phyloP scores from a whole-genome alignment of 2,113 vertebrate genomes.

The Ovis canadensis region DNA sequence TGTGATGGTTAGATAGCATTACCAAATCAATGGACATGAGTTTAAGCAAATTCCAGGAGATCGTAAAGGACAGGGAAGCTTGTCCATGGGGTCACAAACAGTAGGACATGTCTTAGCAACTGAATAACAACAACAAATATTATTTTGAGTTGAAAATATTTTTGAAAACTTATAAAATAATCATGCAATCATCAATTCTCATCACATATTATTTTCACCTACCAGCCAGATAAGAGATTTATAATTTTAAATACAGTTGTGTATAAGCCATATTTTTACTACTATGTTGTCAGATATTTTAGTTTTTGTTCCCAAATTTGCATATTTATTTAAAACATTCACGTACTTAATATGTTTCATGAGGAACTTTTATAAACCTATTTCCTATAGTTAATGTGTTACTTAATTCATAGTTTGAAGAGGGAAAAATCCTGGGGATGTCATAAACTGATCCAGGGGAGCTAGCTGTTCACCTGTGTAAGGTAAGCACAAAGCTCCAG shows the following conservation, averaged over 20 bases:
- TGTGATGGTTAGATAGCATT: background rate
- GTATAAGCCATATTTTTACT: background rate
- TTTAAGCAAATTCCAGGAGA: background rate
- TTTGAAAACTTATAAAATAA: background rate
- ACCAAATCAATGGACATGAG: background rate
- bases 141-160: background rate
- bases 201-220: background rate
- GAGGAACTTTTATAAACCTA: background rate
- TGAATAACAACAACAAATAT: background rate
- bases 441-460: background rate
- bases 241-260: background rate
- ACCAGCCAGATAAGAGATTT: background rate
- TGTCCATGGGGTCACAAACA: background rate
- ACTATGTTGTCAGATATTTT: background rate
- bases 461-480: background rate
- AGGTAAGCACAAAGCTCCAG: background rate
- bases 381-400: background rate
- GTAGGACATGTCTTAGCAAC: background rate
- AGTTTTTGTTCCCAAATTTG: background rate
- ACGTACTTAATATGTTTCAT: background rate
- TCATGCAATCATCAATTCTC: background rate
- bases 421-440: background rate
- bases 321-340: background rate
- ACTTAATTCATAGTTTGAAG: background rate
- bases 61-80: background rate